Evolutionary conservation across 2,113 vertebrate genomes (phyloP), one percentile per base, ranked within the genome.

Genomic region (Hypomesus transpacificus): DNA sequence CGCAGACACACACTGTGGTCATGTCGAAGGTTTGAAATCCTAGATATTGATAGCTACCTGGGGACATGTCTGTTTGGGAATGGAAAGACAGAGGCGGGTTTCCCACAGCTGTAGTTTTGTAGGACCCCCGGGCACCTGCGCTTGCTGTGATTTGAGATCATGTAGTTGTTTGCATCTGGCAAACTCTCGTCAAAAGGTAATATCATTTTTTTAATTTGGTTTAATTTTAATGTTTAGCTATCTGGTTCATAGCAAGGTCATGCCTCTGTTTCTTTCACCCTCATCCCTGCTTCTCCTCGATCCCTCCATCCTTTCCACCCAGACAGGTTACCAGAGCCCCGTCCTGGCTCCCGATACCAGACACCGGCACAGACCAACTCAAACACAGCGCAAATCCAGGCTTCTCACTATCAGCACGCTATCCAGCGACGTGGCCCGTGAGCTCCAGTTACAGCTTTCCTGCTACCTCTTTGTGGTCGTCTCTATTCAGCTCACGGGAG

Each of bases 361-460:
- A 91, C 78, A 89, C 87, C 78, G 1, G 67, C 17, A 7, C 39
- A 72, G 57, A 70, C 80, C 86, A 77, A 18, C 76, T 79, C 79
- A 85, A 87, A 86, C 79, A 76, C 78, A 78, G 84, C 80, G 74
- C 2, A 31, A 77, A 86, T 86, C 86, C 74, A 78, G 82, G 82
- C 83, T 81, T 85, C 82, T 84, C 80, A 77, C 76, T 80, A 67
- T 78, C 83, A 34, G 79, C 85, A 88, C 79, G 84, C 87, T 86
- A 88, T 83, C 79, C 69, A 72, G 80, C 75, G 62, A 84, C 79
- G 78, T 76, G 78, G 73, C 70, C 79, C 69, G 68, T 53, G 50
- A 84, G 85, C 85, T 91, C 80, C 62, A 70, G 83, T 91, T 91
- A 86, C 89, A 69, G 59, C 67, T 82, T 84, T 77, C 57, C 70